A percentile compares a stretch with the other conserved stretches of the same genome.
phyloP scores from a whole-genome alignment of 2,797 vertebrate genomes.

The Loris lydekkerianus region DNA sequence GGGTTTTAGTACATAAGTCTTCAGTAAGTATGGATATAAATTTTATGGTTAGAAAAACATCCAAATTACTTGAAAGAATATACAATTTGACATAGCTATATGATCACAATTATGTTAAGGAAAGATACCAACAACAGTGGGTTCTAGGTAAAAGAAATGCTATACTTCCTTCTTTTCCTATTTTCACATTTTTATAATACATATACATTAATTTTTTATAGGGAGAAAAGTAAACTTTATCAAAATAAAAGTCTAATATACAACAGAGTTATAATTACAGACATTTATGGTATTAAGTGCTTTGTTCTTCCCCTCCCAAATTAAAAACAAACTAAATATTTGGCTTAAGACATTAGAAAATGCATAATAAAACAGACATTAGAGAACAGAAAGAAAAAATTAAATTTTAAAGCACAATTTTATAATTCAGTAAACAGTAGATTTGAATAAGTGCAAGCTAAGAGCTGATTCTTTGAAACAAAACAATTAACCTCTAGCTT shows the following conservation, averaged over 20 bases:
- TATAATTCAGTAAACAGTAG: slow-evolving; percentile 2
- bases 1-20: slow-evolving; percentile 28
- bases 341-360: slow-evolving; percentile 48
- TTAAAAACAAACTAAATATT: slow-evolving; percentile 59
- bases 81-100: slow-evolving; percentile 23
- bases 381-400: not conserved
- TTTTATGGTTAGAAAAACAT: slow-evolving; percentile 19
- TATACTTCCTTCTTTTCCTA: not conserved
- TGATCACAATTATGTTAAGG: slow-evolving; percentile 16
- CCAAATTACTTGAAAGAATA: slow-evolving; percentile 8
- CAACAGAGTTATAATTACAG: slow-evolving; percentile 47
- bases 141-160: slow-evolving; percentile 30
- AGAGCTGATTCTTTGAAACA: slow-evolving; percentile 49
- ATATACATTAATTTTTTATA: slow-evolving; percentile 42
- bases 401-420: slow-evolving; percentile 11
- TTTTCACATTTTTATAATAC: slow-evolving; percentile 57
- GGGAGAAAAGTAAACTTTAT: slow-evolving; percentile 37
- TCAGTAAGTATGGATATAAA: slow-evolving; percentile 20
- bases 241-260: slow-evolving; percentile 52
- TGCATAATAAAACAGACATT: slow-evolving; percentile 15
- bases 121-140: slow-evolving; percentile 22
- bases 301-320: not conserved
- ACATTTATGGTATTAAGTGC: slow-evolving; percentile 7
- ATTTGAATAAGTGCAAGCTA: slow-evolving; percentile 22
- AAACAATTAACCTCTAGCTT: slow-evolving; percentile 42